A percentile compares a stretch with the other conserved stretches of the same genome.
Evolutionary conservation across 2,888 invertebrate genomes (phyloP).

Genomic region (Lasioglossum villosulum): DNA sequence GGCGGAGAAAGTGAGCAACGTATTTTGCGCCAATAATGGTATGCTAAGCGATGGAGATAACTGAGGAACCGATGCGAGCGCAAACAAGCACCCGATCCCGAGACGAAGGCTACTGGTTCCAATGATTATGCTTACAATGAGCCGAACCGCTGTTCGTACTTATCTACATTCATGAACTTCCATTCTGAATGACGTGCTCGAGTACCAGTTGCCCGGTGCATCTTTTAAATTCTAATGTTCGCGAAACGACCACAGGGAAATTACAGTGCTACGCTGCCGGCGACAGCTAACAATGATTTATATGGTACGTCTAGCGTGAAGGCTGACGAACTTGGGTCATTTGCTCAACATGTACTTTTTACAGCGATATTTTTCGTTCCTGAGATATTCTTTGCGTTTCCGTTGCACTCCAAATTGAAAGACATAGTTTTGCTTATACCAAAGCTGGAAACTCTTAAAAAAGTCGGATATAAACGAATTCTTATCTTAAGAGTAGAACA

Average conservation of each 20-base stretch:
- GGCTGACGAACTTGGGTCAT: background rate
- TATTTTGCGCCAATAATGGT: background rate
- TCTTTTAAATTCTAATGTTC: constrained; percentile 40
- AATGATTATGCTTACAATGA: constrained; percentile 31
- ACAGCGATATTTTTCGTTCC: background rate
- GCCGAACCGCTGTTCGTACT: constrained; percentile 25
- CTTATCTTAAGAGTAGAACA: too few species aligned
- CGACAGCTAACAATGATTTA: constrained; percentile 12
- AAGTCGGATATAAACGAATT: background rate
- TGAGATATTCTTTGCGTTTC: background rate
- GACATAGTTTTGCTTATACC: too few species aligned
- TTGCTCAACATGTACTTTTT: background rate
- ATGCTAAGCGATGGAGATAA: constrained; percentile 15
- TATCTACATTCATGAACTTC: constrained; percentile 49
- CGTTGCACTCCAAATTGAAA: background rate
- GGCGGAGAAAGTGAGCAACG: background rate
- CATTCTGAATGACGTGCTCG: constrained; percentile 39
- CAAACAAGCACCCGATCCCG: constrained; percentile 12
- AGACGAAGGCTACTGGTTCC: constrained; percentile 37
- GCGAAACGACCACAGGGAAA: constrained; percentile 18
- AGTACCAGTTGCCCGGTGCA: constrained; percentile 24
- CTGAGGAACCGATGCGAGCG: constrained; percentile 19
- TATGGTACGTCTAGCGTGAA: background rate
- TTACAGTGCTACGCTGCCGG: constrained; percentile 3
- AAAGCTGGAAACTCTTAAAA: background rate